A percentile compares a stretch with the other conserved stretches of the same genome.
Evolutionary conservation across 2,113 vertebrate species (phyloP).

Genomic region (Peromyscus polionotus): DNA sequence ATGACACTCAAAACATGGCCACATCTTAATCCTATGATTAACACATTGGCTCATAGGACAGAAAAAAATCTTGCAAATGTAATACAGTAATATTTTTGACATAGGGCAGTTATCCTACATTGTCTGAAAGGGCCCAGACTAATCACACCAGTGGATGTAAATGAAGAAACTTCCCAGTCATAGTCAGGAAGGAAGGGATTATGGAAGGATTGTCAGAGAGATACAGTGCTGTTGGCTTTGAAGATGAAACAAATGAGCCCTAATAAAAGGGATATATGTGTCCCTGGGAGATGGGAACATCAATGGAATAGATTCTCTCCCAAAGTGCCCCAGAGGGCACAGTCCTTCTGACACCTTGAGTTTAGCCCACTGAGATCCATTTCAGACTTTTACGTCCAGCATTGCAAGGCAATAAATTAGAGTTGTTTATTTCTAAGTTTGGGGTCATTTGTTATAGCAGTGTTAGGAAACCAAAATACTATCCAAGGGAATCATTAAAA

Average conservation of each 20-base stretch:
- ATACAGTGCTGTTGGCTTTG: neutral
- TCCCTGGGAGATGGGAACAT: neutral
- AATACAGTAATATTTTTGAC: neutral
- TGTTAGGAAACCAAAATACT: neutral
- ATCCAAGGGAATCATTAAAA: neutral
- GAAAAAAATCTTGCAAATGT: neutral
- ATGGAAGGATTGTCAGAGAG: neutral
- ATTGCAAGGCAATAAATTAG: constrained; percentile 25
- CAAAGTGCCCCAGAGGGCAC: neutral
- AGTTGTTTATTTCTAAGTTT: neutral
- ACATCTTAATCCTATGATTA: neutral
- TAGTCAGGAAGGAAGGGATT: neutral
- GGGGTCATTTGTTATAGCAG: neutral
- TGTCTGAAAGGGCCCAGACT: neutral
- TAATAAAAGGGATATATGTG: neutral
- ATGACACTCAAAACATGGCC: neutral
- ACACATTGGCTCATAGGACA: neutral
- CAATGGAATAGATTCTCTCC: neutral
- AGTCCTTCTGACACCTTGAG: neutral
- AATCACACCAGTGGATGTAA: neutral
- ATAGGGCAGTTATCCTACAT: neutral
- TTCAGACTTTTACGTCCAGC: neutral
- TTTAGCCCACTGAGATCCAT: neutral
- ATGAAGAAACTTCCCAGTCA: neutral
- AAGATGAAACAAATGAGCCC: neutral